Base-by-base conservation (phyloP, 2,113 vertebrate species). In the Sander vitreus region DNA sequence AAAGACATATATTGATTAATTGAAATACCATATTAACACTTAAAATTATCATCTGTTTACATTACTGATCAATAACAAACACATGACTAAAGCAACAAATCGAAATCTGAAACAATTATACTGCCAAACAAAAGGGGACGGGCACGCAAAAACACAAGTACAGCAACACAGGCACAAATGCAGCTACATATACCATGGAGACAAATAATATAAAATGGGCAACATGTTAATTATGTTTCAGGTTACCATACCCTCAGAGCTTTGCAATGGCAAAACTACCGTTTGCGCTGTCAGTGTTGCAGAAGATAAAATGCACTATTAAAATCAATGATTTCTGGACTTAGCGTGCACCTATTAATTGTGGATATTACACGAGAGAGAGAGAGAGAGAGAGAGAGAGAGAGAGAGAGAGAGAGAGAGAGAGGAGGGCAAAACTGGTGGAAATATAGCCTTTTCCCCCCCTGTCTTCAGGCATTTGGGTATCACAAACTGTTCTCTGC, bases 231-330 rank as follows among this genome's bases (percentile, higher is more conserved):
- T 33, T 33, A 33, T 6, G 33, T 33, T 33, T 7, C 4, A 67
- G 1, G 3, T 15, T 33, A 30, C 4, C 3, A 2, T 33, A 33
- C 5, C 1, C 12, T 36, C 2, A 5, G 3, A 16, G 2, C 1
- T 50, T 2, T 7, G 2, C 5, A 67, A 3, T 12, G 47, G 63
- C 72, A 39, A 2, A 13, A 3, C 14, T 33, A 33, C 5, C 6
- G 6, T 33, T 33, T 33, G 33, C 5, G 33, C 5, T 33, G 33
- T 33, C 33, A 5, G 1, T 33, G 33, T 6, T 33, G 6, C 33
- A 33, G 6, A 33, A 33, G 33, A 33, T 33, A 6, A 33, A 33
- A 33, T 33, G 33, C 33, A 33, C 33, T 33, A 33, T 33, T 33
- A 6, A 33, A 33, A 33, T 6, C 33, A 33, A 33, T 33, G 33